phyloP scores from a whole-genome alignment of 2,113 vertebrate species.

The Eclectus roratus region DNA sequence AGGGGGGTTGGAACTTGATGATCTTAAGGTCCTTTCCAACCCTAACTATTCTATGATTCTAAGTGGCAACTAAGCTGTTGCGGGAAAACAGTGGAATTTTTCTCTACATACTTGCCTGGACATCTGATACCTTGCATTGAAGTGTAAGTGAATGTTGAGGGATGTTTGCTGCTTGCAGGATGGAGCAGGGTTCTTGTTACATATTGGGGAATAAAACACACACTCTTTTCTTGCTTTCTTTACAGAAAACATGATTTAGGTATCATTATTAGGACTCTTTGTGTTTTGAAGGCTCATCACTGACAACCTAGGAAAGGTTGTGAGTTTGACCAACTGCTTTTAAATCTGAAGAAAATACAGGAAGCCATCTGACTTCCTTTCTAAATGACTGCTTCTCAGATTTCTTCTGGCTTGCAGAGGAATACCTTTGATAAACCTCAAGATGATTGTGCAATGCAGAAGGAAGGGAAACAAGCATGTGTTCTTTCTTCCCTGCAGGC shows the following conservation, averaged over 20 bases:
- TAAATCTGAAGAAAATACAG: conserved; percentile 8
- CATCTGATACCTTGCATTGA: not conserved
- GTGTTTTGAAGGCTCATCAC: not conserved
- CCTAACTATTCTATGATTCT: no score
- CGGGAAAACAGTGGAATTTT: not conserved
- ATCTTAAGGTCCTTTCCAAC: no score
- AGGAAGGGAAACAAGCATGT: not conserved
- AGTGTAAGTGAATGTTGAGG: not conserved
- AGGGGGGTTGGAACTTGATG: no score
- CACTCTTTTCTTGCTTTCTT: not conserved
- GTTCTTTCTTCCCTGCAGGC: not conserved
- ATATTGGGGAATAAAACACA: not conserved
- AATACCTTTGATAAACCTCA: conserved; percentile 45
- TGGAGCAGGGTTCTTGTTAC: not conserved
- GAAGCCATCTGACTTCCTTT: not conserved
- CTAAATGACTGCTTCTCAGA: not conserved
- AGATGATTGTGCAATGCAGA: not conserved
- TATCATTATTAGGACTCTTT: not conserved
- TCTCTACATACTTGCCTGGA: not conserved
- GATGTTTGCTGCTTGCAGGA: not conserved
- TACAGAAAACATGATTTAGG: not conserved
- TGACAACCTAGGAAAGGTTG: not conserved
- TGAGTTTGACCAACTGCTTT: not conserved
- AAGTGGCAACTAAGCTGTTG: not conserved
- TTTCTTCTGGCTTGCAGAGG: conserved; percentile 11